Percentiles rank a stretch among this genome's conserved stretches.
phyloP scores from a whole-genome alignment of 2,797 vertebrate species.

The Oceanodroma leucorhoa region DNA sequence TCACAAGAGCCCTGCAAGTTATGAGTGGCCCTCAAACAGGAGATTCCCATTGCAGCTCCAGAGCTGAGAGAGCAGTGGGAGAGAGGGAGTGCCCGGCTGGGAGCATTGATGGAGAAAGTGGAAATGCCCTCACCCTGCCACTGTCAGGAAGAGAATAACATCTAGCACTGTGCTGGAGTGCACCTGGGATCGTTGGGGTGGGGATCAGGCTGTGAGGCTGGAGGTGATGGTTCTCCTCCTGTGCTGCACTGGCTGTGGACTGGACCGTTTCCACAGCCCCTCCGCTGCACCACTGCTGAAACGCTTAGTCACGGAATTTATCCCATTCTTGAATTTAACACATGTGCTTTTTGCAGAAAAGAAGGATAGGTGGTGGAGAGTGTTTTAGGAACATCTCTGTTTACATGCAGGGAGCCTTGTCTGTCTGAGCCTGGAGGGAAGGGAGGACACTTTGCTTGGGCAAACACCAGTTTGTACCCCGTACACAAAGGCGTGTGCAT shows the following conservation, averaged over 20 bases:
- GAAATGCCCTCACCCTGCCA: not conserved
- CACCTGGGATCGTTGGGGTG: not conserved
- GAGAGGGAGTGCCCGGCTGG: accelerated
- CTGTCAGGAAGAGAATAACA: not conserved
- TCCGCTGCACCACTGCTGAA: not conserved
- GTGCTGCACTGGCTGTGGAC: too few species aligned
- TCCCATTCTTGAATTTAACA: not conserved
- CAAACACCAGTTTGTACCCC: accelerated
- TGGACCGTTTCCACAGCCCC: not conserved
- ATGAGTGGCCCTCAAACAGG: not conserved
- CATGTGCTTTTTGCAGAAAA: not conserved
- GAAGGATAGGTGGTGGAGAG: not conserved
- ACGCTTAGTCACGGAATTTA: not conserved
- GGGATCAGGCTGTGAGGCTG: not conserved
- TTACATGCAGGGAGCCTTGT: not conserved
- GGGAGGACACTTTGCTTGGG: not conserved
- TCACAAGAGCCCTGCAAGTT: accelerated
- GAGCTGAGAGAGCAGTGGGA: not conserved
- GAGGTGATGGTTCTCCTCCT: accelerated
- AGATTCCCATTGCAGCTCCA: not conserved
- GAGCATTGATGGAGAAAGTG: not conserved
- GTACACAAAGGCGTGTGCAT: accelerated
- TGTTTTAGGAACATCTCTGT: not conserved
- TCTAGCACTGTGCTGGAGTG: accelerated
- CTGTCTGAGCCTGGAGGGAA: not conserved